Base-by-base conservation (phyloP, 2,113 vertebrate genomes). In the Columba livia region DNA sequence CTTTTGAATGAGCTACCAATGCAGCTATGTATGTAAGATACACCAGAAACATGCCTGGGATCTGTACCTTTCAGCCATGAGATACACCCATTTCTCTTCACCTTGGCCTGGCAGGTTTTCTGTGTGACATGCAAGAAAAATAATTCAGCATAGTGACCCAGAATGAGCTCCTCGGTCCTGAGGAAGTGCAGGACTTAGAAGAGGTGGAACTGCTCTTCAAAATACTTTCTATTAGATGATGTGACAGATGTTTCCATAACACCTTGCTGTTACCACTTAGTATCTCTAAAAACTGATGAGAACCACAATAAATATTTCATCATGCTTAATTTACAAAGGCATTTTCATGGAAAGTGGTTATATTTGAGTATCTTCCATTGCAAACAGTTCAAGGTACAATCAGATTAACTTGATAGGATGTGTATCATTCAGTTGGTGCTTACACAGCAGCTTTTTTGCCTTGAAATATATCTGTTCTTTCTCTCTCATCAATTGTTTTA, bases 341-440 rank as follows among this genome's bases (percentile, higher is more conserved):
- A 26, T 83, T 88, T 88, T 83, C 90, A 75, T 14, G 47, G 66
- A 44, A 79, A 77, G 32, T 9, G 54, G 31, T 61, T 21, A 2
- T 57, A 17, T 69, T 54, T 80, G 75, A 57, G 75, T 31, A 62
- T 16, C 44, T 25, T 21, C 14, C 47, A 40, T 47, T 47, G 44
- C 18, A 47, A 47, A 80, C 79, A 90, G 90, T 58, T 14, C 94
- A 80, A 80, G 58, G 94, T 93, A 26, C 90, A 64, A 58, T 10
- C 71, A 70, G 79, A 64, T 12, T 89, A 66, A 65, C 54, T 79
- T 23, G 7, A 48, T 7, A 32, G 24, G 5, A 48, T 50, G 25
- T 5, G 12, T 79, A 66, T 31, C 53, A 86, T 70, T 83, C 71
- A 7, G 71, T 32, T 79, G 79, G 58, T 90, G 92, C 64, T 70